Conservation (phyloP, 2,888 invertebrate species). For the Melipona beecheii region DNA sequence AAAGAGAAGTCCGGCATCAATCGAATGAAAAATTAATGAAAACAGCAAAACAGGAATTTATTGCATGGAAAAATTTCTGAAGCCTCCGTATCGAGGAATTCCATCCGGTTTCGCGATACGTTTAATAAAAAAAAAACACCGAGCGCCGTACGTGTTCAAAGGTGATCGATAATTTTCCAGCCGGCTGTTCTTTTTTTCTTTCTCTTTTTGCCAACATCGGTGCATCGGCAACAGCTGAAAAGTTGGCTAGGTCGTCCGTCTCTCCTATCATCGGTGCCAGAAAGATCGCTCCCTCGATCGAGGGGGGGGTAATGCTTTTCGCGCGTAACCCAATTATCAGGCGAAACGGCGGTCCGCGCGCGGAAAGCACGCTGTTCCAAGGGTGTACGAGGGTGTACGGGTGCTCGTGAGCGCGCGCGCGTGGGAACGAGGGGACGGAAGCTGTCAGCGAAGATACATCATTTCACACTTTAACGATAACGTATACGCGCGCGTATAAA, state of each 20-base stretch:
- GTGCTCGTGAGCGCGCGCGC: constrained; percentile 12
- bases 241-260: constrained; percentile 37
- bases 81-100: background rate
- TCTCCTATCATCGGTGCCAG: constrained; percentile 23
- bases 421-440: constrained; percentile 63
- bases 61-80: background rate
- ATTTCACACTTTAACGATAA: constrained; percentile 71
- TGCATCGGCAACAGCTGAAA: constrained; percentile 29
- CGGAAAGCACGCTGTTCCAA: constrained; percentile 33
- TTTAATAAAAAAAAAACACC: constrained; percentile 17
- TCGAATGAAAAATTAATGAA: background rate
- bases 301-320: constrained; percentile 57
- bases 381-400: background rate
- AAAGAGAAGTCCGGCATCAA: background rate
- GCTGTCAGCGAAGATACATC: constrained; percentile 65
- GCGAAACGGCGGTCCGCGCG: constrained; percentile 45
- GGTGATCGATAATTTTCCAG: constrained; percentile 25
- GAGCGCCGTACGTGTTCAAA: background rate
- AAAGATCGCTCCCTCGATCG: constrained; percentile 38
- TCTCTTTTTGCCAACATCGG: background rate
- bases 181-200: background rate
- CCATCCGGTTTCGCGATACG: background rate
- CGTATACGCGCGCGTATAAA: constrained; percentile 61
- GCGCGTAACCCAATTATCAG: constrained; percentile 62
- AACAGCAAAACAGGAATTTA: background rate